Evolutionary conservation across 2,888 invertebrate genomes (phyloP).

Genomic region (Drosophila mulleri): DNA sequence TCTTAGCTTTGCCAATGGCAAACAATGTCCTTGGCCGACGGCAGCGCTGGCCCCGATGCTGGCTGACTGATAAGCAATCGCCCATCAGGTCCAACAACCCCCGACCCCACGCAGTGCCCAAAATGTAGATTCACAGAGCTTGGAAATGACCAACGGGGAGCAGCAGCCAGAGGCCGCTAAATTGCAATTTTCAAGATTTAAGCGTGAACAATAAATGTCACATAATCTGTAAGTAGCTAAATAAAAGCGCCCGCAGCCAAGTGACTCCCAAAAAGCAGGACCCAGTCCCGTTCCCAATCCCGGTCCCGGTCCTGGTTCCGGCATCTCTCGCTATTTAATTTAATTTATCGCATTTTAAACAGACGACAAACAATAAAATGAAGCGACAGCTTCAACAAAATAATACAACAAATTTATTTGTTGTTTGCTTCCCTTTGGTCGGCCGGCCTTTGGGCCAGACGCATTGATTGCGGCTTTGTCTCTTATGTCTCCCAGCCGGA

Average conservation of each 20-base stretch:
- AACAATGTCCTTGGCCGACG: conserved; percentile 68
- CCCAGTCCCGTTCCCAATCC: background rate
- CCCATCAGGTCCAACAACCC: background rate
- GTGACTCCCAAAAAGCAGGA: conserved; percentile 7
- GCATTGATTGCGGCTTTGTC: conserved; percentile 75
- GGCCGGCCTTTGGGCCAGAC: conserved; percentile 32
- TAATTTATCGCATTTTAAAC: conserved; percentile 81
- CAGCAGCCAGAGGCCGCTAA: conserved; percentile 65
- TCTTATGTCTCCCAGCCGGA: conserved; percentile 15
- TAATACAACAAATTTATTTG: conserved; percentile 72
- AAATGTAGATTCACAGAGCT: conserved; percentile 19
- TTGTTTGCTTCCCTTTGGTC: conserved; percentile 54
- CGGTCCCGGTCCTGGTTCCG: background rate
- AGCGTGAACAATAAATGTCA: conserved; percentile 85
- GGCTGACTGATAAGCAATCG: conserved; percentile 63
- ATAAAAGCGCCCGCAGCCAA: conserved; percentile 69
- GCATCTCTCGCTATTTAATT: conserved; percentile 64
- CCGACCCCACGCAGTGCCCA: background rate
- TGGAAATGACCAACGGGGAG: conserved; percentile 52
- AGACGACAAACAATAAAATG: conserved; percentile 66
- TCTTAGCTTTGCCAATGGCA: conserved; percentile 37
- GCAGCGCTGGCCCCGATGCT: conserved; percentile 31
- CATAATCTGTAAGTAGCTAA: conserved; percentile 84
- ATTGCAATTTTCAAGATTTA: conserved; percentile 82
- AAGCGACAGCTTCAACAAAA: conserved; percentile 47